Evolutionary conservation across 2,888 invertebrate species (phyloP).

Genomic region (Hanleya hanleyi): DNA sequence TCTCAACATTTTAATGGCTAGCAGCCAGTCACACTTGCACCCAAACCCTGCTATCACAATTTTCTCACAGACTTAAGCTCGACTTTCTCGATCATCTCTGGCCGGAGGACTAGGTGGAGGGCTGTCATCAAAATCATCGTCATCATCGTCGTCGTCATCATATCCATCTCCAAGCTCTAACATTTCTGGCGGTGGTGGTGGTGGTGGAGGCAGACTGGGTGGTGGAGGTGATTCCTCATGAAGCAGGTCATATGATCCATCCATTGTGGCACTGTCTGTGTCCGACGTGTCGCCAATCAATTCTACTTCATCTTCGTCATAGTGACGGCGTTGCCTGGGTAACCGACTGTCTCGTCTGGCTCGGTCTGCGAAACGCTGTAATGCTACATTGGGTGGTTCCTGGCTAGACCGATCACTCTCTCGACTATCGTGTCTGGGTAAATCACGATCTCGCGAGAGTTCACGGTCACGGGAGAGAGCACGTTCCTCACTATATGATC

Average conservation of each 20-base stretch:
- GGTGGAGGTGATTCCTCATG: constrained; percentile 17
- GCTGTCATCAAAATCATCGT: constrained; percentile 1
- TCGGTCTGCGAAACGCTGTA: neutral
- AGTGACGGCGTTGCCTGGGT: neutral
- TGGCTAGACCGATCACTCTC: neutral
- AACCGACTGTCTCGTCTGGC: neutral
- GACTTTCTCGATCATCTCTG: too few species aligned
- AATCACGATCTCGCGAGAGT: constrained; percentile 12
- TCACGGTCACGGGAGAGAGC: constrained; percentile 16
- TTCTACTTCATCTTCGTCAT: constrained; percentile 32
- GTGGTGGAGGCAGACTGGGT: neutral
- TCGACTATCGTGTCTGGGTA: neutral
- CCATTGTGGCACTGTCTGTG: constrained; percentile 43
- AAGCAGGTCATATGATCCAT: constrained; percentile 49
- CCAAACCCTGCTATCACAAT: too few species aligned
- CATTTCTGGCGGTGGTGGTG: neutral
- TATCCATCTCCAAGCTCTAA: neutral
- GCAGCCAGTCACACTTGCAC: too few species aligned
- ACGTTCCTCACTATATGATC: constrained; percentile 28
- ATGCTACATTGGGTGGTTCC: neutral
- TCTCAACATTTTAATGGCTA: too few species aligned
- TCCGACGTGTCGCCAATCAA: constrained; percentile 35
- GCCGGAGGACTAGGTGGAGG: neutral
- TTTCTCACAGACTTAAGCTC: too few species aligned
- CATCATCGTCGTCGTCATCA: constrained; percentile 7